Base-by-base conservation (phyloP, 2,113 vertebrate genomes). In the Pipra filicauda region DNA sequence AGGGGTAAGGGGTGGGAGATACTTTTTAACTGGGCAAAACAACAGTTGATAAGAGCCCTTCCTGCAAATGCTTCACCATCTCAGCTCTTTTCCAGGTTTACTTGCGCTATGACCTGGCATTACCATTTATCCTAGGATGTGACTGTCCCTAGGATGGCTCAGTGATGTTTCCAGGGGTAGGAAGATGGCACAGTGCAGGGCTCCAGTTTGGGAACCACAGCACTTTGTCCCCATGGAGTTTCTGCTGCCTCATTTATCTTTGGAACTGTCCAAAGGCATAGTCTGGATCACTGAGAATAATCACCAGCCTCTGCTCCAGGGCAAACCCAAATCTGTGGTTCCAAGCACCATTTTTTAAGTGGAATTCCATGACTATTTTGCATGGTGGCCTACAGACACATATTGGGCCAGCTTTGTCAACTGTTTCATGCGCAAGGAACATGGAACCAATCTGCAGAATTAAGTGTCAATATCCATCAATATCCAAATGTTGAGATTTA, bases 181-280 rank as follows among this genome's bases (percentile, higher is more conserved):
- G 0, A 22, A 64, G 43, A 2, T 0, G 28, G 66, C 57, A 30
- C 1, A 0, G 5, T 13, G 49, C 39, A 15, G 69, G 39, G 39
- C 43, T 78, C 46, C 37, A 3, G 5, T 5, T 26, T 30, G 70
- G 71, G 78, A 76, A 10, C 2, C 1, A 2, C 21, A 15, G 11
- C 26, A 5, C 23, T 27, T n/a, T 70, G 31, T 8, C 51, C 46
- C 72, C 64, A 9, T 14, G 67, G 52, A 51, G 41, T 48, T 85
- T 44, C 54, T 54, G 20, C 39, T 71, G 39, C 8, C 18, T 39
- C 67, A 1, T 65, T 79, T 49, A 24, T 12, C 21, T 33, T 23
- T 66, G 35, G 22, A 70, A n/a, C 24, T n/a, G 77, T 7, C 30
- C 22, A 41, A 69, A 77, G 20, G 26, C 1, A 3, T 1, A 5